These are phyloP conservation scores for Colletes collaris DNA, from an alignment of 2,888 invertebrate species.

Conservation along the genomic window DNA sequence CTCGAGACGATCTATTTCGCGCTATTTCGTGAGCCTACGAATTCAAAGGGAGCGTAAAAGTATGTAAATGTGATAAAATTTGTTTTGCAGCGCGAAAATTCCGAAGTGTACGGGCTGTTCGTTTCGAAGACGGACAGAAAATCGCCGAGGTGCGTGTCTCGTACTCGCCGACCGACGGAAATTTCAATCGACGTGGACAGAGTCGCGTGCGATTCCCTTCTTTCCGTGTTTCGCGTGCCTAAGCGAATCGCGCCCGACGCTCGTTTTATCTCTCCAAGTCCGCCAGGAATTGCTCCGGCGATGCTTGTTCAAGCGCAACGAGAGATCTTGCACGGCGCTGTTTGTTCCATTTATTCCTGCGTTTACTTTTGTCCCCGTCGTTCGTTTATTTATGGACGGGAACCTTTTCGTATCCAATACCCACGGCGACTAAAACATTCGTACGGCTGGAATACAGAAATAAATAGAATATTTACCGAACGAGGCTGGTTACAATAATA, in stretches of 20 bases:
- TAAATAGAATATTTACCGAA: no score
- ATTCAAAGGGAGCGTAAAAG: no score
- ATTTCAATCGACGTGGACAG: conserved; percentile 22
- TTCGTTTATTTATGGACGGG: no score
- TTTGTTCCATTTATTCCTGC: background rate
- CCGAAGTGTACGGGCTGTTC: no score
- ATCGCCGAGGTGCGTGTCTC: conserved; percentile 11
- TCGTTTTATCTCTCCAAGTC: conserved; percentile 13
- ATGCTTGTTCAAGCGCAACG: background rate
- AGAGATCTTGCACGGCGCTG: background rate
- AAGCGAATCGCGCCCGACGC: background rate
- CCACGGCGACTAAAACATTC: no score
- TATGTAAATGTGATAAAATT: no score
- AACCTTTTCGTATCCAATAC: no score
- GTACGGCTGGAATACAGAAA: no score
- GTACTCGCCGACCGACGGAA: conserved; percentile 2
- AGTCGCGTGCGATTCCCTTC: conserved; percentile 31
- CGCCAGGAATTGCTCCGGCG: conserved; percentile 8
- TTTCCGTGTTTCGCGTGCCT: conserved; percentile 32
- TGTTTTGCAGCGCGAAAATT: no score
- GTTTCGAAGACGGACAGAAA: background rate
- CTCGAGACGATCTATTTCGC: no score
- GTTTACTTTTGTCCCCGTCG: background rate
- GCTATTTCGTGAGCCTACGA: no score
- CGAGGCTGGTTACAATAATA: no score